A percentile compares a stretch with the other conserved stretches of the same genome.
phyloP scores from a whole-genome alignment of 2,888 invertebrate genomes.

The Meandrusa payeni region DNA sequence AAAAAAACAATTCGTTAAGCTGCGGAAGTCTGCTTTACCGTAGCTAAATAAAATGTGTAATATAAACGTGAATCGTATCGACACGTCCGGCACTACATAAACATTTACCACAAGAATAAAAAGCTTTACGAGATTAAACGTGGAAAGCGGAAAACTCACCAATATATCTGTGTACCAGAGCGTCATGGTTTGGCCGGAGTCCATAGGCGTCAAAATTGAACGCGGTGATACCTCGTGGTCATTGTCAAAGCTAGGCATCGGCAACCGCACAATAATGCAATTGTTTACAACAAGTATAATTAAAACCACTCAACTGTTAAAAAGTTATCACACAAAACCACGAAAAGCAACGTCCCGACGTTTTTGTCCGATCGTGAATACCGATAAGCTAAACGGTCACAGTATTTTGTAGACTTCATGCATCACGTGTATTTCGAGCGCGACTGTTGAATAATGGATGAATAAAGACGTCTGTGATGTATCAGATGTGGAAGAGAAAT shows the following conservation, averaged over 20 bases:
- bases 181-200: constrained; percentile 73
- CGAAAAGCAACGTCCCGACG: constrained; percentile 45
- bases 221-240: constrained; percentile 53
- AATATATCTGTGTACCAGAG: constrained; percentile 76
- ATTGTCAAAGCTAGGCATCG: constrained; percentile 61
- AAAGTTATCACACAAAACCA: constrained; percentile 37
- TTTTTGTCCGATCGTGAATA: constrained; percentile 38
- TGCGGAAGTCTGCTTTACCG: constrained; percentile 2
- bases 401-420: constrained; percentile 1
- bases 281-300: constrained; percentile 36
- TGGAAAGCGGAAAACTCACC: constrained; percentile 51
- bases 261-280: constrained; percentile 52
- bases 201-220: constrained; percentile 66
- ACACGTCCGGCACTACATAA: constrained; percentile 3
- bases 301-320: constrained; percentile 35
- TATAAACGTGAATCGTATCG: constrained; percentile 6
- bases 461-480: constrained; percentile 19
- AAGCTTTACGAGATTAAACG: constrained; percentile 13
- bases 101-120: constrained; percentile 14
- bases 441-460: constrained; percentile 2
- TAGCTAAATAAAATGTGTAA: constrained; percentile 2
- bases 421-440: constrained; percentile 2
- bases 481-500: constrained; percentile 11
- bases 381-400: constrained; percentile 36
- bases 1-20: constrained; percentile 1